phyloP scores from a whole-genome alignment of 1,140 invertebrate species.

The Aethina tumida region DNA sequence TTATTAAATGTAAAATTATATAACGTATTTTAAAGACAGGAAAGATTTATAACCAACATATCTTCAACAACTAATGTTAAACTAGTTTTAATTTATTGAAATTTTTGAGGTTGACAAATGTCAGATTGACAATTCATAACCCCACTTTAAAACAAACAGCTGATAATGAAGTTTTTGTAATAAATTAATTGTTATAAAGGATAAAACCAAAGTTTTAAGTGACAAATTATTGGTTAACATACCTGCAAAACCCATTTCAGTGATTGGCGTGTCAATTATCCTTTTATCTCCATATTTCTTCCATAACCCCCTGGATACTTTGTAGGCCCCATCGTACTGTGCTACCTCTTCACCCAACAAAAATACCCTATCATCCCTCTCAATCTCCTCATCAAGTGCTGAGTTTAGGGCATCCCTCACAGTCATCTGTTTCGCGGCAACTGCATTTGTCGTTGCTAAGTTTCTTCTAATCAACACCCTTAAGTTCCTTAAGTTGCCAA shows the following conservation, averaged over 20 bases:
- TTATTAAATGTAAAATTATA: no score
- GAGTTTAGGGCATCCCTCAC: constrained; percentile 95
- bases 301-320: constrained; percentile 90
- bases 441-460: constrained; percentile 47
- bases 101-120: background rate
- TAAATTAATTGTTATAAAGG: no score
- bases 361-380: constrained; percentile 88
- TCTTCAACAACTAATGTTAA: no score
- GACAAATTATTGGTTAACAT: no score
- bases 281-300: constrained; percentile 97
- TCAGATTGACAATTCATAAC: background rate
- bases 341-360: constrained; percentile 93
- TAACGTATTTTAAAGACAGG: no score
- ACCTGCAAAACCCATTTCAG: constrained; percentile 95
- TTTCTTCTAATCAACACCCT: no score
- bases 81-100: no score
- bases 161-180: no score
- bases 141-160: no score
- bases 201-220: no score
- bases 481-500: no score
- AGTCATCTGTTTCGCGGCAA: constrained; percentile 65
- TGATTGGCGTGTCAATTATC: constrained; percentile 97
- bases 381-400: constrained; percentile 96
- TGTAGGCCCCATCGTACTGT: constrained; percentile 97
- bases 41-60: no score